These are phyloP conservation scores for Drepana falcataria DNA, from an alignment of 2,888 invertebrate species.

Conservation along the genomic window DNA sequence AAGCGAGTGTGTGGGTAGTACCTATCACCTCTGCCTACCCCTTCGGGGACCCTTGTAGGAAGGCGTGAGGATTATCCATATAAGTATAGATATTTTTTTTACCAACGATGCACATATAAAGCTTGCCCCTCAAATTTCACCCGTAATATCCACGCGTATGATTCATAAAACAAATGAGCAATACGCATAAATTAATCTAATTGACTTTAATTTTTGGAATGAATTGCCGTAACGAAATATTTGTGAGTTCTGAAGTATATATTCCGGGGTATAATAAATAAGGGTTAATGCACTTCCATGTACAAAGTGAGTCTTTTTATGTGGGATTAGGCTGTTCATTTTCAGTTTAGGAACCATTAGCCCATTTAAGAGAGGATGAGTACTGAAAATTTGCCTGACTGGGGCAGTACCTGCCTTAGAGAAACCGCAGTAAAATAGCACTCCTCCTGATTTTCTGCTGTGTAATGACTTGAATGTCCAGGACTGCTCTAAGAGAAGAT, in stretches of 20 bases:
- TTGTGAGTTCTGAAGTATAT: background rate
- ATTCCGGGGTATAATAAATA: background rate
- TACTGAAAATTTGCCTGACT: too few species aligned
- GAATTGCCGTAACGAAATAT: background rate
- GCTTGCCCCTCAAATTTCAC: background rate
- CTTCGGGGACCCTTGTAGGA: too few species aligned
- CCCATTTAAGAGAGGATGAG: too few species aligned
- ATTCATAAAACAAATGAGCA: background rate
- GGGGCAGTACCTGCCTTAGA: too few species aligned
- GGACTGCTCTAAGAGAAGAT: too few species aligned
- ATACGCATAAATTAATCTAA: background rate
- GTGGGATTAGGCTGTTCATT: background rate
- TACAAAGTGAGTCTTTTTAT: background rate
- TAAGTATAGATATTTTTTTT: slow-evolving; percentile 15
- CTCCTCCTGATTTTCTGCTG: too few species aligned
- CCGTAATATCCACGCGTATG: background rate
- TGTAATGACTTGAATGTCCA: too few species aligned
- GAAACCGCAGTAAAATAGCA: too few species aligned
- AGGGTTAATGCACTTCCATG: background rate
- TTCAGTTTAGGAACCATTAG: too few species aligned
- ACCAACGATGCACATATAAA: background rate
- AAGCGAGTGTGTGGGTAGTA: too few species aligned
- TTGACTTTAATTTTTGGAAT: background rate
- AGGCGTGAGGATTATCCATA: too few species aligned
- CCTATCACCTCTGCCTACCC: too few species aligned